Base-by-base conservation (phyloP, 2,113 vertebrate species). In the Penelope pileata region DNA sequence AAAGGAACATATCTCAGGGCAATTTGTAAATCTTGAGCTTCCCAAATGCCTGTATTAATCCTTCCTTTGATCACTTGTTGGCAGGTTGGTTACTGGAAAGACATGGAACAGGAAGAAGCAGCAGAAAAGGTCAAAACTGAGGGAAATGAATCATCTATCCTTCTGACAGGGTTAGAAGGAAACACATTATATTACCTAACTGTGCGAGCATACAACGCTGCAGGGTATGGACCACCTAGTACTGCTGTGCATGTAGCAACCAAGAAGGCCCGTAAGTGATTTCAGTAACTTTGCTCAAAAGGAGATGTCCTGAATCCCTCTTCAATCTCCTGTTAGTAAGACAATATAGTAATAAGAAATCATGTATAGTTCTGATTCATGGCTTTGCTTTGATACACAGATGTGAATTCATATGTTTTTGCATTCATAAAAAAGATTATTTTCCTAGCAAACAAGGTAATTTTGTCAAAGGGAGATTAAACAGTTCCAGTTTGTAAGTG, bases 61-160 rank as follows among this genome's bases (percentile, higher is more conserved):
- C 58, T 73, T 95, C 32, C 3, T 89, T 75, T 95, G 50, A 19
- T 97, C 26, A 5, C 82, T 66, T 88, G 26, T 96, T 96, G 94
- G 86, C 97, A 99, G 99, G 97, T 99, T 97, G 98, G 96, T 97
- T 99, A 98, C 97, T 98, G 99, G 99, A 99, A 98, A 93, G 99
- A 99, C 75, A 90, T 88, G 83, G 98, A 99, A 92, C 97, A 98
- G 97, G 99, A 99, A 91, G 99, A 99, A 92, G 96, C 97, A 3
- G 98, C 97, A 36, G 98, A 97, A 90, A 99, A 98, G 75, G 97
- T 98, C 86, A 98, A 97, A 96, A 99, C 99, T 2, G 88, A 95
- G 34, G 99, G 98, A 93, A 99, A 99, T 34, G 98, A 99, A 85
- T 99, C 99, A 4, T 98, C 98, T 34, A 88, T 98, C 94, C 96